These are phyloP conservation scores for Coracopsis vasa DNA, from an alignment of 2,113 vertebrate genomes.

Conservation along the genomic window DNA sequence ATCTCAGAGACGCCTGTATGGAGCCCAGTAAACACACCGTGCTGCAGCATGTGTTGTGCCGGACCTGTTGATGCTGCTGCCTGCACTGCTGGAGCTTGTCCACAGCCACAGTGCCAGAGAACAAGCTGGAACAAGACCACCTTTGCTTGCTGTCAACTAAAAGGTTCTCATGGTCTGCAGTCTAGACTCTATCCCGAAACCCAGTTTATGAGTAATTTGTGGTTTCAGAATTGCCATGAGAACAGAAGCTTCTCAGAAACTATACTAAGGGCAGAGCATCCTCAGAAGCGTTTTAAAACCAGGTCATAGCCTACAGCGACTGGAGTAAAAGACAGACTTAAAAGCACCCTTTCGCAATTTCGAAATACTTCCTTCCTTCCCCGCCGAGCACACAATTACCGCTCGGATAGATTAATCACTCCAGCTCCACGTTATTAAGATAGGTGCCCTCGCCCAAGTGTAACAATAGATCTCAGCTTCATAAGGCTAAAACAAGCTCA, in stretches of 20 bases:
- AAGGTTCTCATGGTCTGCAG: not conserved
- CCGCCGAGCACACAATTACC: not conserved
- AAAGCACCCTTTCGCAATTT: not conserved
- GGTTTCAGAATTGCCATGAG: not conserved
- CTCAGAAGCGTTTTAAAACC: not conserved
- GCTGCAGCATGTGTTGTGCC: not conserved
- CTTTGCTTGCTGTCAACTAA: not conserved
- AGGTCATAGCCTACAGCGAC: not conserved
- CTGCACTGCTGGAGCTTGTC: not conserved
- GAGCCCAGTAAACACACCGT: rapidly evolving
- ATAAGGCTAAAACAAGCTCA: not conserved
- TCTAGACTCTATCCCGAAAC: not conserved
- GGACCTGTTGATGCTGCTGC: not conserved
- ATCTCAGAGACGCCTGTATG: not conserved
- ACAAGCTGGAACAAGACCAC: not conserved
- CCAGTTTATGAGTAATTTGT: not conserved
- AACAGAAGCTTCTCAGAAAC: not conserved
- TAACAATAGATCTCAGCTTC: not conserved
- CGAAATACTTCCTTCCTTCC: not conserved
- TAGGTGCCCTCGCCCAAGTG: not conserved
- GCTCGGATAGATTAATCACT: not conserved
- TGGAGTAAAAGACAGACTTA: not conserved
- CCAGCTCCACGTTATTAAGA: not conserved
- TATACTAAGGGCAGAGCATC: not conserved
- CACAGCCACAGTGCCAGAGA: not conserved